Evolutionary conservation across 2,113 vertebrate species (phyloP), one percentile per base, ranked within the genome.

Genomic region (Cyprinodon variegatus): DNA sequence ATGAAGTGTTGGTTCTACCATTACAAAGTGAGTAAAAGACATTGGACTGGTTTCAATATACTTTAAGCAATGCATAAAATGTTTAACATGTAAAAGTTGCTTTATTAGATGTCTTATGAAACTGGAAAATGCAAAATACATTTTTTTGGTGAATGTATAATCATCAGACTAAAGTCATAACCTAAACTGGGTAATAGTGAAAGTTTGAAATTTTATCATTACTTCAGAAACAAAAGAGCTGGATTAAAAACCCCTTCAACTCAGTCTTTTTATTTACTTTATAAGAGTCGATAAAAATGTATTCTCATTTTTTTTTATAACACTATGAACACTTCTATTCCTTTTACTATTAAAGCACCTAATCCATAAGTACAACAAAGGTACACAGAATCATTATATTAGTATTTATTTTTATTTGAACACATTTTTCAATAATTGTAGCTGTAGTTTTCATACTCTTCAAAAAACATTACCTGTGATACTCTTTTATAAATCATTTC

Each of bases 401-500:
- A 93, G 93, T 91, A 92, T 95, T 95, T 95, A 94, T 94, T 95
- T 94, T 94, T 90, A 93, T 95, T 88, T 93, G 94, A 95, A 95
- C 94, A 95, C 93, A 93, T 91, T 93, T 95, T 90, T 92, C 29
- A 93, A 88, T 94, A 91, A 93, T 93, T 88, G 92, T 94, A 94
- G 93, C 93, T 90, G 91, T 95, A 92, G 84, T 93, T 93, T 92
- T 92, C 90, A 93, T 93, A 93, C 88, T 91, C 93, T 91, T 60
- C 85, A 94, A 95, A 95, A 95, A 92, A 91, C 91, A 93, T 94
- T 92, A 95, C 92, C 90, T 65, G 90, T 94, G 92, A 93, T 92
- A 93, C 92, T 88, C 90, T 93, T 93, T 94, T 94, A 95, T 94
- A 95, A 95, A 95, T 94, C 84, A 94, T 94, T 95, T 95, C 92